Evolutionary conservation across 2,797 vertebrate genomes (phyloP), one percentile per base, ranked within the genome.

Genomic region (Phataginus tetradactyla): DNA sequence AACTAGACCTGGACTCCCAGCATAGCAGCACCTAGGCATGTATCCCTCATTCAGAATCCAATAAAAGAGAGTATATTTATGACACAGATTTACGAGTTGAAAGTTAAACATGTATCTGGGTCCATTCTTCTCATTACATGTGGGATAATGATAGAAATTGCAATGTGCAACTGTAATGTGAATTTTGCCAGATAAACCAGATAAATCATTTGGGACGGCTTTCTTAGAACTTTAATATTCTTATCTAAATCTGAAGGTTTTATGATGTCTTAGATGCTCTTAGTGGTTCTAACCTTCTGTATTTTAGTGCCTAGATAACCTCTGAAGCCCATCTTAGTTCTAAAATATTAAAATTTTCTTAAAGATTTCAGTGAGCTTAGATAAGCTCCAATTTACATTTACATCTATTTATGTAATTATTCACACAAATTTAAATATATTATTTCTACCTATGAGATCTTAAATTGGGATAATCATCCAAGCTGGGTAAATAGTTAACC

Each of bases 261-360:
- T 80, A 64, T 78, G 45, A 83, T 51, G 18, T 49, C 23, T 80
- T 53, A 45, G 15, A 71, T 89, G 27, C 6, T 63, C 96, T 94
- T 57, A 57, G 25, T 17, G 84, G 13, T 72, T 57, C 25, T 84
- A 79, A 79, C 34, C 69, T 88, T 53, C 4, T 77, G 4, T 72
- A 93, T 90, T 85, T 81, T 61, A 71, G 15, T 23, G 17, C 5
- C 10, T 87, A 81, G 20, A 53, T 57, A 78, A 69, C 55, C 20
- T 72, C n/a, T 78, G n/a, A 81, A 4, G 1, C 6, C 11, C 11
- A 53, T 78, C 57, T 91, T 78, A 81, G 81, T 77, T 85, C 53
- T 66, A 64, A 10, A 92, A 72, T 85, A 80, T 25, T 11, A 92
- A 94, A 94, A 61, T 91, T 79, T 74, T 95, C 29, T 83, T 88